phyloP scores from a whole-genome alignment of 2,888 invertebrate genomes.

The Pristionchus arcanus region DNA sequence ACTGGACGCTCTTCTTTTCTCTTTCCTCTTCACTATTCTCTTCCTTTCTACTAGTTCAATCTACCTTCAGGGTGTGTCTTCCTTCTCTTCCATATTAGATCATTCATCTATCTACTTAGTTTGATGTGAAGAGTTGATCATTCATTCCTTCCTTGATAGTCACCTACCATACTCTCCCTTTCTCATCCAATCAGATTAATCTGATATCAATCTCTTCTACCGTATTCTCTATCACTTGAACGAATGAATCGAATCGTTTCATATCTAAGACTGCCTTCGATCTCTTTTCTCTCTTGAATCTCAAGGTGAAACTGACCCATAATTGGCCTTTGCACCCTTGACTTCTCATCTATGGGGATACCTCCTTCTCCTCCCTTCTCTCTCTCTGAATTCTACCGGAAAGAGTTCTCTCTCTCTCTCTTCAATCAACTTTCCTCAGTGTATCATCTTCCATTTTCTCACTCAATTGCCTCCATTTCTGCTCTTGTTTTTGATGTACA shows the following conservation, averaged over 20 bases:
- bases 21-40: slow-evolving; percentile 7
- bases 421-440: background rate
- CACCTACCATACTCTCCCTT: too few relatives aligned
- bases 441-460: background rate
- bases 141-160: background rate
- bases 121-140: background rate
- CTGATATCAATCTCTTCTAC: background rate
- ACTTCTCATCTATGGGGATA: slow-evolving; percentile 53
- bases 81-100: slow-evolving; percentile 56
- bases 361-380: slow-evolving; percentile 18
- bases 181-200: background rate
- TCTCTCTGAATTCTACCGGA: slow-evolving; percentile 33
- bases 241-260: slow-evolving; percentile 55
- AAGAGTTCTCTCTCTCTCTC: background rate
- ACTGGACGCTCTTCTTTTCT: slow-evolving; percentile 21
- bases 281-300: slow-evolving; percentile 38
- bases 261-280: slow-evolving; percentile 58
- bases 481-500: slow-evolving; percentile 12
- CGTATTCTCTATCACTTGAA: background rate
- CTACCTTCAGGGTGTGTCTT: background rate
- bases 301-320: slow-evolving; percentile 19
- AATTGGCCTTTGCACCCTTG: slow-evolving; percentile 21
- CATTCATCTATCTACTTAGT: slow-evolving; percentile 58
- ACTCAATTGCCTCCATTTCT: slow-evolving; percentile 34
- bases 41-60: background rate